A percentile compares a stretch with the other conserved stretches of the same genome.
These are phyloP conservation scores for Siniperca knerii DNA, from an alignment of 2,113 vertebrate species.

Conservation along the genomic window DNA sequence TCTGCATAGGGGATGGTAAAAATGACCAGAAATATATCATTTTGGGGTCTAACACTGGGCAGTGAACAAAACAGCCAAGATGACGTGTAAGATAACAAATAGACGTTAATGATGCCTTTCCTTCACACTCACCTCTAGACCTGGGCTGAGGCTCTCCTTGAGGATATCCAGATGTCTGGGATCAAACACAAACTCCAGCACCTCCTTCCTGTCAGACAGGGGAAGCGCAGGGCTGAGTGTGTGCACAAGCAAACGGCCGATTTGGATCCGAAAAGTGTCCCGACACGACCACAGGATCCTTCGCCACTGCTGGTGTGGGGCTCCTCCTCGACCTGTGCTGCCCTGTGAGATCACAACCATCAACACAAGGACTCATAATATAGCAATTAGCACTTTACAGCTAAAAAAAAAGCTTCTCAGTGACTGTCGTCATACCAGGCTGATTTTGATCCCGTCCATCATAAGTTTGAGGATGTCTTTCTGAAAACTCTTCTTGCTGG, in stretches of 20 bases:
- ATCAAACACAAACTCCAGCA: slow-evolving; percentile 89
- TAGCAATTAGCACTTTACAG: background rate
- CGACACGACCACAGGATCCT: slow-evolving; percentile 92
- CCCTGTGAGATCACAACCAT: slow-evolving; percentile 71
- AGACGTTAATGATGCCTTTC: background rate
- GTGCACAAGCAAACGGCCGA: slow-evolving; percentile 94
- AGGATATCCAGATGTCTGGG: slow-evolving; percentile 91
- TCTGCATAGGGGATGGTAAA: background rate
- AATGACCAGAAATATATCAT: background rate
- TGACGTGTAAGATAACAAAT: background rate
- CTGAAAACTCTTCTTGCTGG: slow-evolving; percentile 89
- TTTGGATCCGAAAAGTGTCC: slow-evolving; percentile 92
- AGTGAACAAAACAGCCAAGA: background rate
- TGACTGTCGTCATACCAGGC: slow-evolving; percentile 79
- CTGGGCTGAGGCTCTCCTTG: slow-evolving; percentile 91
- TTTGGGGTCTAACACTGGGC: background rate
- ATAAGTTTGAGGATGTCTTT: slow-evolving; percentile 92
- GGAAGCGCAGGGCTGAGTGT: slow-evolving; percentile 87
- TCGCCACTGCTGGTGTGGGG: slow-evolving; percentile 91
- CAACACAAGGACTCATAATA: background rate
- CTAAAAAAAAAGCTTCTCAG: background rate
- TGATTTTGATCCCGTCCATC: slow-evolving; percentile 92
- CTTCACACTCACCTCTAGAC: slow-evolving; percentile 87
- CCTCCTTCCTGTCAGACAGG: slow-evolving; percentile 88
- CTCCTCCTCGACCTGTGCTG: slow-evolving; percentile 81